Evolutionary conservation across 2,888 invertebrate species (phyloP).

Genomic region (Dicyrtoma fusca): DNA sequence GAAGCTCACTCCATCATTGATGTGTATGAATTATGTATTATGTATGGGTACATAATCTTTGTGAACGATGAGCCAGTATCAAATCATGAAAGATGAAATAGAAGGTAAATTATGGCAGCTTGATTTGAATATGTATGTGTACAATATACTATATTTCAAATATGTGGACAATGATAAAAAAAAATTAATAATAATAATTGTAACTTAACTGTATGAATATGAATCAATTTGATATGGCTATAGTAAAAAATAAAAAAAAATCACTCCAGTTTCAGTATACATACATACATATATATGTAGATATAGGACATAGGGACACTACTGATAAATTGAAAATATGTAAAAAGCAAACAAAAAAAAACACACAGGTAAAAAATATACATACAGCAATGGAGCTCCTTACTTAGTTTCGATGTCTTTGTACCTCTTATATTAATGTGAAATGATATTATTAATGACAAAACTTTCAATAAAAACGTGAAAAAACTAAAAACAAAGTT

Average conservation of each 20-base stretch:
- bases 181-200: neutral
- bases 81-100: no score
- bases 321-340: neutral
- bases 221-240: no score
- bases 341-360: neutral
- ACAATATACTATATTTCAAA: no score
- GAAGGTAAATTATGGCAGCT: no score
- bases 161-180: no score
- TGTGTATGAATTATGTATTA: no score
- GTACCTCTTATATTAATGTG: slow-evolving; percentile 51
- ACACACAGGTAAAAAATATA: slow-evolving; percentile 9
- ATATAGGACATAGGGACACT: neutral
- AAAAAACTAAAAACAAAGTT: slow-evolving; percentile 17
- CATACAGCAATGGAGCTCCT: slow-evolving; percentile 24
- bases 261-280: neutral
- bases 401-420: slow-evolving; percentile 46
- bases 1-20: no score
- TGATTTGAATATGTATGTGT: no score
- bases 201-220: neutral
- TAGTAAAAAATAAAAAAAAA: neutral
- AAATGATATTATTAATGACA: slow-evolving; percentile 43
- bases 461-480: slow-evolving; percentile 49
- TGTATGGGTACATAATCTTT: no score
- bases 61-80: no score
- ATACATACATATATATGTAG: neutral